Conservation (phyloP, 2,888 invertebrate species). For the Hecatera dysodea region DNA sequence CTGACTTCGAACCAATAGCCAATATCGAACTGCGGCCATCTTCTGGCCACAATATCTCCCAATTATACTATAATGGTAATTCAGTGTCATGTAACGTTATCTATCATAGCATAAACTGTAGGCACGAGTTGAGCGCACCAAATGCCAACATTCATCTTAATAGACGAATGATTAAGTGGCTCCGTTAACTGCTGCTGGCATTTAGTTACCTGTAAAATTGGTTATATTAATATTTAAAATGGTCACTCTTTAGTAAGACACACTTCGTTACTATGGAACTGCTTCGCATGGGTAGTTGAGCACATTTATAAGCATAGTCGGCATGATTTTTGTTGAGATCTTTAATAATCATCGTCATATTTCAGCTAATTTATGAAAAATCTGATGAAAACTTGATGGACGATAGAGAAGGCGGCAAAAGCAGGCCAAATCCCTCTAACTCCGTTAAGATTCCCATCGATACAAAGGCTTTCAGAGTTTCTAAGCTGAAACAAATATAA, state of each 20-base stretch:
- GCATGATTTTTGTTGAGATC: too few relatives aligned
- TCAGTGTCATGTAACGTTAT: constrained; percentile 24
- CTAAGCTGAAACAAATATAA: too few relatives aligned
- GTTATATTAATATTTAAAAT: constrained; percentile 30
- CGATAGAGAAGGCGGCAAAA: too few relatives aligned
- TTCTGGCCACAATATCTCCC: background rate
- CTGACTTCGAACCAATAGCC: background rate
- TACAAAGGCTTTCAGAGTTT: too few relatives aligned
- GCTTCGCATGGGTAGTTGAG: too few relatives aligned
- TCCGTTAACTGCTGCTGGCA: constrained; percentile 28
- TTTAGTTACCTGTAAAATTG: constrained; percentile 46
- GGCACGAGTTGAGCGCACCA: constrained; percentile 27
- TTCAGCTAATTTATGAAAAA: too few relatives aligned
- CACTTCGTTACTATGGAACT: too few relatives aligned
- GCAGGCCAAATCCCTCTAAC: too few relatives aligned
- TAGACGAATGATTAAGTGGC: constrained; percentile 44
- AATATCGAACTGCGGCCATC: background rate
- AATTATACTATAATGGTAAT: constrained; percentile 24
- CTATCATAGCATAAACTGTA: constrained; percentile 38
- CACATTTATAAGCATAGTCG: too few relatives aligned
- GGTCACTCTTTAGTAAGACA: background rate
- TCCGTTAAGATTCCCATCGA: too few relatives aligned
- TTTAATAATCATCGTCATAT: background rate
- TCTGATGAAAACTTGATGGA: too few relatives aligned
- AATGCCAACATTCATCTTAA: constrained; percentile 56